Evolutionary conservation across 35 echinoderm and acorn worm genomes (phyloP), one percentile per base, ranked within the genome.

Genomic region (Patiria miniata): DNA sequence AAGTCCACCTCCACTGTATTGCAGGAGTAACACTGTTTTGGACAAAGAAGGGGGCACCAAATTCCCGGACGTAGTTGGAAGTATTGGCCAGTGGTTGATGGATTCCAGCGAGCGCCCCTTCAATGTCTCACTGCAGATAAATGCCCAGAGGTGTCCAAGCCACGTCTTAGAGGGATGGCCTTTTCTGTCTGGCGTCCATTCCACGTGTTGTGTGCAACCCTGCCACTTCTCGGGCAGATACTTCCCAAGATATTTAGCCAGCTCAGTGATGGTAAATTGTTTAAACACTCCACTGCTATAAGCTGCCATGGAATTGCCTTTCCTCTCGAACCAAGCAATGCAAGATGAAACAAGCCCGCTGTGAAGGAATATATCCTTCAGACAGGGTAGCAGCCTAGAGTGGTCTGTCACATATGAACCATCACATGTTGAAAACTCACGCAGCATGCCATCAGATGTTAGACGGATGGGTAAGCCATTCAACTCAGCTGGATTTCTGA

Each of bases 271-370:
- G n/a, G 82, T 84, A 21, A 84, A 84, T 8, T 84, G 19, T 37
- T 84, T 84, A 32, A 84, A 84, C 12, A 84, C 59, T 33, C 82
- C 82, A 61, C 32, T 84, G 51, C 9, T 37, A 19, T 18, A 84
- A 58, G 52, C 16, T 19, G 32, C 29, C 26, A 59, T 8, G 28
- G 12, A 10, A 9, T 36, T 19, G 3, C 33, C 36, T 1, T 51
- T 40, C 18, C 36, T 28, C 5, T 28, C 37, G 14, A 84, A 19
- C 82, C 82, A 84, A 32, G 23, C 14, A 15, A 51, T 3, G 19
- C 53, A 37, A 30, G 34, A 60, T 34, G 22, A 17, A 33, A 84
- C 82, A 33, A 84, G 82, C 0, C 59, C 29, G 37, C 15, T 15
- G 57, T 84, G 82, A 40, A 84, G 30, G 34, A 84, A 84, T 53